These are phyloP conservation scores for Drosophila bipectinata DNA, from an alignment of 1,140 invertebrate genomes.

Conservation along the genomic window DNA sequence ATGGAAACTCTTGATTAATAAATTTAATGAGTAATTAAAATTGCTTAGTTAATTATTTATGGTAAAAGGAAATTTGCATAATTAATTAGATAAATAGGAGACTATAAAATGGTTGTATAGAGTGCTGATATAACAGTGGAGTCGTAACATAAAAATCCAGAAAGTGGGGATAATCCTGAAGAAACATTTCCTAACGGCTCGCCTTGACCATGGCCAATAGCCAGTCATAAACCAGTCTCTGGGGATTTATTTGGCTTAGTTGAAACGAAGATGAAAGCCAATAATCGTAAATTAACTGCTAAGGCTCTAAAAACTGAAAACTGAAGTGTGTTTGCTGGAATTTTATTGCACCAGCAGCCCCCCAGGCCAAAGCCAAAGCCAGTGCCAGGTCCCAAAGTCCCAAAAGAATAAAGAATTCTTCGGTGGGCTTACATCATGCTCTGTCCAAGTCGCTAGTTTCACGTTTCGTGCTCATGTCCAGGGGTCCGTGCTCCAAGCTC, in stretches of 20 bases:
- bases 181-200: slow-evolving; percentile 18
- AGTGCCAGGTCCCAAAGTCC: background rate
- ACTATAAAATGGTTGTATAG: background rate
- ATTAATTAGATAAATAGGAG: background rate
- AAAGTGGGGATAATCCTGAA: background rate
- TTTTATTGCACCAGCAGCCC: slow-evolving; percentile 37
- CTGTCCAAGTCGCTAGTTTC: background rate
- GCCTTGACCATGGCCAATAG: slow-evolving; percentile 10
- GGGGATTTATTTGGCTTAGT: slow-evolving; percentile 34
- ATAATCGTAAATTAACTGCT: slow-evolving; percentile 67
- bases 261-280: slow-evolving; percentile 40
- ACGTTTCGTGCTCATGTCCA: slow-evolving; percentile 3
- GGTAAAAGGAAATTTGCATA: too few species aligned
- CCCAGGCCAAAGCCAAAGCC: background rate
- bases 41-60: background rate
- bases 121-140: background rate
- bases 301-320: slow-evolving; percentile 38
- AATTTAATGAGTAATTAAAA: slow-evolving; percentile 67
- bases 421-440: slow-evolving; percentile 43
- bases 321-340: slow-evolving; percentile 20
- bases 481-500: background rate
- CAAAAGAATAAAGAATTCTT: slow-evolving; percentile 30
- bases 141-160: background rate
- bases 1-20: slow-evolving; percentile 71
- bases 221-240: slow-evolving; percentile 32